A percentile compares a stretch with the other conserved stretches of the same genome.
These are phyloP conservation scores for Chelon auratus DNA, from an alignment of 2,797 vertebrate species.

Conservation along the genomic window DNA sequence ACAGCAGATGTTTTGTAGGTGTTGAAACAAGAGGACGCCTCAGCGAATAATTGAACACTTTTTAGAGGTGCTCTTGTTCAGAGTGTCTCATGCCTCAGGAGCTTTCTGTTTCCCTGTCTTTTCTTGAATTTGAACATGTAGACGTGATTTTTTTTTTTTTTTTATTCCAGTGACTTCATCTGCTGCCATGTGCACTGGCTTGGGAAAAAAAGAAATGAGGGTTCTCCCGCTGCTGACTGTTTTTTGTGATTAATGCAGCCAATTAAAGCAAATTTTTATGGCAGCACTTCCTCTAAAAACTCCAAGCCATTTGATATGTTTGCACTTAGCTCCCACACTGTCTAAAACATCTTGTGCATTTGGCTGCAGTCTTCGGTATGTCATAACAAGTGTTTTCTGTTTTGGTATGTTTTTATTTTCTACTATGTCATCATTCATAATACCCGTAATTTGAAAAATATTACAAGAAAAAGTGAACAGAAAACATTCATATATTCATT, in stretches of 20 bases:
- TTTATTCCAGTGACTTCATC: slow-evolving; percentile 27
- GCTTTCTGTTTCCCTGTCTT: slow-evolving; percentile 33
- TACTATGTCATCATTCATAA: too few species aligned
- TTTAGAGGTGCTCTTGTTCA: slow-evolving; percentile 42
- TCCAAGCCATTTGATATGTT: neutral
- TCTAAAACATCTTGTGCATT: slow-evolving; percentile 14
- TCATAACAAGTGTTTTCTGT: neutral
- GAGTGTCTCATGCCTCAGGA: slow-evolving; percentile 37
- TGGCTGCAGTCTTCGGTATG: neutral
- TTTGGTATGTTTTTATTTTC: neutral
- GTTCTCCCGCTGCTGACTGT: slow-evolving; percentile 33
- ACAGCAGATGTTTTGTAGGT: slow-evolving; percentile 59
- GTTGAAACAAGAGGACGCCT: slow-evolving; percentile 58
- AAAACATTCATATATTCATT: too few species aligned
- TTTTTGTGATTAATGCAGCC: slow-evolving; percentile 59
- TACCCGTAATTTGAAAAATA: too few species aligned
- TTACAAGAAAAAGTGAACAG: too few species aligned
- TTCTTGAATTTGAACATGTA: slow-evolving; percentile 12
- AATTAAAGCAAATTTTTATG: slow-evolving; percentile 63
- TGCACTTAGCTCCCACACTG: slow-evolving; percentile 1
- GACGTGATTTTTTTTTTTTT: slow-evolving; percentile 12
- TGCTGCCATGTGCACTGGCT: slow-evolving; percentile 47
- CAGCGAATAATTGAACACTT: slow-evolving; percentile 60
- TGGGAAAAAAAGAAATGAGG: slow-evolving; percentile 25
- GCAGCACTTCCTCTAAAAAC: slow-evolving; percentile 27